These are phyloP conservation scores for Leptonema lineaticorne DNA, from an alignment of 1,140 invertebrate genomes.

Conservation along the genomic window DNA sequence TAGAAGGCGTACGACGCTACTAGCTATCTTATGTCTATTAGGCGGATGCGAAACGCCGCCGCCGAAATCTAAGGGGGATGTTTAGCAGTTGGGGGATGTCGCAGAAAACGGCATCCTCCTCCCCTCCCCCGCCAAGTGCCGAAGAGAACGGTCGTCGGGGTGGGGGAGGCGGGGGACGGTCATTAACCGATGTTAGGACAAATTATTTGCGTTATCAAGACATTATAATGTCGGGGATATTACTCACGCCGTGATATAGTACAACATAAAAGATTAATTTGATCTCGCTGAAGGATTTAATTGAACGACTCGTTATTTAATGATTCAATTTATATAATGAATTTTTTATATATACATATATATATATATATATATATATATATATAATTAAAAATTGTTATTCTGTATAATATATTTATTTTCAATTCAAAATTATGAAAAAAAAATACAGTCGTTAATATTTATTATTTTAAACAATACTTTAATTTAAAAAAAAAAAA, in stretches of 20 bases:
- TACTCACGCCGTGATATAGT: conserved; percentile 22
- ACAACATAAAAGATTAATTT: conserved; percentile 14
- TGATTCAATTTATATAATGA: background rate
- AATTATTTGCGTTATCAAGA: conserved; percentile 42
- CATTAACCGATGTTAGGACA: conserved; percentile 40
- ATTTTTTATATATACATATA: background rate
- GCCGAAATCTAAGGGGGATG: background rate
- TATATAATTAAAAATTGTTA: background rate
- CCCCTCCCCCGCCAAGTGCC: background rate
- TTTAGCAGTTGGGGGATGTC: background rate
- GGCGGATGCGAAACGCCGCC: too few relatives aligned
- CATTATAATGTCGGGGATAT: conserved; percentile 34
- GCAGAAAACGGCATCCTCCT: background rate
- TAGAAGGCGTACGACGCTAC: conserved; percentile 27
- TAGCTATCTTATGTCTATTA: conserved; percentile 40
- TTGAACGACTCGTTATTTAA: background rate
- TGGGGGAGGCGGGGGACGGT: conserved; percentile 30
- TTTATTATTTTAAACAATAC: too few relatives aligned
- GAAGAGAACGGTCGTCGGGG: background rate
- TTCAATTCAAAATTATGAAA: background rate
- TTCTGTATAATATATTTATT: background rate
- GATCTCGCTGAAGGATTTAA: background rate
- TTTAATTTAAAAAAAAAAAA: too few relatives aligned
- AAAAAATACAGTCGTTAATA: background rate
- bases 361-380: background rate